Base-by-base conservation (phyloP, 2,888 invertebrate genomes). In the Lasioglossum calceatum region DNA sequence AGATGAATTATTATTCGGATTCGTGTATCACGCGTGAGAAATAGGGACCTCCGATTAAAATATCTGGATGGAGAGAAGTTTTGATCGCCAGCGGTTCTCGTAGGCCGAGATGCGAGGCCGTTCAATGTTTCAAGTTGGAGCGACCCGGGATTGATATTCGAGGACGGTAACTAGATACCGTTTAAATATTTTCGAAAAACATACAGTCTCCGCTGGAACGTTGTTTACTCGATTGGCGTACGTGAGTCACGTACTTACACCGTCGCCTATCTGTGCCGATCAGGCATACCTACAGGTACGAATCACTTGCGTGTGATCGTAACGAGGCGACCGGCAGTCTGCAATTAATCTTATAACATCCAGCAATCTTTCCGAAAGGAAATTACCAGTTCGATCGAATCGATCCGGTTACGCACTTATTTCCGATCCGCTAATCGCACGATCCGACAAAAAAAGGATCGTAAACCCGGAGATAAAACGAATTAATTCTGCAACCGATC, bases 131-230 rank as follows among this genome's bases (percentile, higher is more conserved):
- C 75, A 54, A 54, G 50, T 27, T 12, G 80, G 77, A 23, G 8
- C 32, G 54, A 64, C 61, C 23, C 36, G 32, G 39, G 44, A 75
- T 70, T n/a, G 77, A 42, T 58, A 61, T 71, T 44, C 36, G 32
- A 77, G 39, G 36, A 64, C 50, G 39, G 86, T 77, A 79, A 90
- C 71, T 70, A 61, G 81, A 89, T 71, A 78, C 80, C 36, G 83
- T 70, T 90, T 67, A 83, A 90, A 88, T 88, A 81, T 85, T 90
- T 64, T 90, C 80, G 64, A 86, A 90, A 50, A 86, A 85, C 86
- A 84, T 71, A 58, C 50, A 54, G 61, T 86, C 87, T 77, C 61
- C 27, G 47, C 32, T 70, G 74, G 72, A 71, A 75, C 83, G 77
- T 74, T 90, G 90, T 89, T 89, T 87, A 77, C 67, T 64, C 71